Percentiles rank a stretch among this genome's conserved stretches.
Conservation (phyloP, 1,140 invertebrate species). For the Trichonephila clavipes region DNA sequence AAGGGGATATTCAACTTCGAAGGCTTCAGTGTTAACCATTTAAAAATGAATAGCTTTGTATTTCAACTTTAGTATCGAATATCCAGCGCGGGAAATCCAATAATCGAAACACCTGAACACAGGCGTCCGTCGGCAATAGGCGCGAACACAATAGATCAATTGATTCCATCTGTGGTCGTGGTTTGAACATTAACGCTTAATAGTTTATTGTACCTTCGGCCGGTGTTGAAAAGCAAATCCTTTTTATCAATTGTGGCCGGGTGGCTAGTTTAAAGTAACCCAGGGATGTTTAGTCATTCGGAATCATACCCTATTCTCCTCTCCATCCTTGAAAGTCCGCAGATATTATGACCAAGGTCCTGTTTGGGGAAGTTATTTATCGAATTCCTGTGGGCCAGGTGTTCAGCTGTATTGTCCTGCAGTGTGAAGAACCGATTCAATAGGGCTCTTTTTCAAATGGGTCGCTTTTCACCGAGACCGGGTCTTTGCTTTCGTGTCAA, state of each 20-base stretch:
- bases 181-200: neutral
- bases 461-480: neutral
- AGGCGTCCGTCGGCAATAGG: neutral
- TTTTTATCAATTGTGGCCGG: neutral
- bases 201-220: neutral
- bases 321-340: neutral
- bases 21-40: too few relatives aligned
- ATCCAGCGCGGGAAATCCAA: neutral
- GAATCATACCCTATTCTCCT: neutral
- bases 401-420: conserved; percentile 1
- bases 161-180: neutral
- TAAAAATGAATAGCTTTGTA: too few relatives aligned
- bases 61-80: too few relatives aligned
- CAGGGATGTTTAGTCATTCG: neutral
- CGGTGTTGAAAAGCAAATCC: neutral
- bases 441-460: neutral
- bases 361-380: conserved; percentile 45
- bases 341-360: neutral
- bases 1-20: too few relatives aligned
- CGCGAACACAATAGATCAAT: neutral
- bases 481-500: too few relatives aligned
- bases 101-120: neutral
- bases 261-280: neutral
- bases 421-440: conserved; percentile 27
- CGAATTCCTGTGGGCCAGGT: conserved; percentile 38